phyloP scores from a whole-genome alignment of 1,140 invertebrate genomes.

The Nymphalis io region DNA sequence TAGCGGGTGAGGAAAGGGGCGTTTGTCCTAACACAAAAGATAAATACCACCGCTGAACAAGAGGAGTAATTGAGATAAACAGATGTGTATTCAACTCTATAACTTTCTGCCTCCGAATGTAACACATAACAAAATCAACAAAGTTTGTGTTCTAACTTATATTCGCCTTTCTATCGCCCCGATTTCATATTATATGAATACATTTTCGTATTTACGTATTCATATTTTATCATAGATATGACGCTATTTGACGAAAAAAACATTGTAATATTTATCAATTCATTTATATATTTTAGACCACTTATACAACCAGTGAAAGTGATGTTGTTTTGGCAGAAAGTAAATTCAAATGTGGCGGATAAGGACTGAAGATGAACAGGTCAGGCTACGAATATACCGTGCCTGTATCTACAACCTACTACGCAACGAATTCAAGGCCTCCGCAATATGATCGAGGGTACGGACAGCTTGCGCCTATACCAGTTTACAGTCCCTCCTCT shows the following conservation, averaged over 20 bases:
- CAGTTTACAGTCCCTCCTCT: slow-evolving; percentile 67
- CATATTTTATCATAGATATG: slow-evolving; percentile 6
- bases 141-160: slow-evolving; percentile 61
- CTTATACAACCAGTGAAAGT: slow-evolving; percentile 43
- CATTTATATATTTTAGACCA: slow-evolving; percentile 13
- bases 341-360: slow-evolving; percentile 73
- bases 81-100: slow-evolving; percentile 63
- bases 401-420: slow-evolving; percentile 71
- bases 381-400: slow-evolving; percentile 75
- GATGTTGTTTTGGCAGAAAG: slow-evolving; percentile 51
- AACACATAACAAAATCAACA: slow-evolving; percentile 67
- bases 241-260: slow-evolving; percentile 40
- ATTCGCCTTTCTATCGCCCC: slow-evolving; percentile 36
- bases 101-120: slow-evolving; percentile 65
- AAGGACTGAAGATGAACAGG: slow-evolving; percentile 76
- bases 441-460: slow-evolving; percentile 74
- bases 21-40: slow-evolving; percentile 68
- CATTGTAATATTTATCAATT: slow-evolving; percentile 48
- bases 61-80: slow-evolving; percentile 73
- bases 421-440: slow-evolving; percentile 66
- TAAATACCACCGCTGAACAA: slow-evolving; percentile 70
- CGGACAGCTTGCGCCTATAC: slow-evolving; percentile 61
- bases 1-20: slow-evolving; percentile 43
- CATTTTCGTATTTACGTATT: slow-evolving; percentile 10
- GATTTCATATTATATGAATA: slow-evolving; percentile 7